Evolutionary conservation across 1,140 invertebrate species (phyloP).

Genomic region (Drusus annulatus): DNA sequence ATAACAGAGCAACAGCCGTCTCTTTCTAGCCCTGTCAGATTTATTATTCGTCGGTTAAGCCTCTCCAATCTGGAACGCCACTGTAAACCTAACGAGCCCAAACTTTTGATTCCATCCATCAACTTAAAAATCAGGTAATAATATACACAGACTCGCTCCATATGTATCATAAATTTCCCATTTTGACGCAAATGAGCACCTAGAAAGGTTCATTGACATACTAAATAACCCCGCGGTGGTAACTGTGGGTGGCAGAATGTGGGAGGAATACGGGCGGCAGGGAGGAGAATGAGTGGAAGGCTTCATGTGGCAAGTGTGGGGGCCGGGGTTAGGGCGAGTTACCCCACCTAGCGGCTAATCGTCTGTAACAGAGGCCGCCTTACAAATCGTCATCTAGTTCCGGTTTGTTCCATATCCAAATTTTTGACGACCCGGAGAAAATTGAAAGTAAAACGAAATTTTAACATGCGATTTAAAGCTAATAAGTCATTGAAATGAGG

Average conservation of each 20-base stretch:
- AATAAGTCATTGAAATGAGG: no score
- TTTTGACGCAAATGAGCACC: conserved; percentile 29
- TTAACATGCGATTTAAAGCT: no score
- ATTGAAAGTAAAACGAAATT: background rate
- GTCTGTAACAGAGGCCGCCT: conserved; percentile 34
- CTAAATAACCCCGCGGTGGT: conserved; percentile 7
- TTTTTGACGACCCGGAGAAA: background rate
- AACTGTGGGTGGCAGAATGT: no score
- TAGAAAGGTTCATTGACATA: conserved; percentile 32
- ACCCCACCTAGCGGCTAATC: conserved; percentile 22
- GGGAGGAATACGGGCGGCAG: background rate
- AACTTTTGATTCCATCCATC: conserved; percentile 1
- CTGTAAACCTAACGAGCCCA: background rate
- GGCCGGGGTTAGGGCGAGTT: background rate
- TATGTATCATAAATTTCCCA: conserved; percentile 13
- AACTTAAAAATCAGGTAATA: conserved; percentile 8
- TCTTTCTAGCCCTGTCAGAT: no score
- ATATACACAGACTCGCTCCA: background rate
- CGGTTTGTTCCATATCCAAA: conserved; percentile 24
- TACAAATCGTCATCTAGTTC: conserved; percentile 39
- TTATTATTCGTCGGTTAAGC: no score
- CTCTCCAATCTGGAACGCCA: no score
- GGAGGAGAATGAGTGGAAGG: background rate
- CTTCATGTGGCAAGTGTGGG: background rate
- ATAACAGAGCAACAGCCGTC: no score